Evolutionary conservation across 1,140 invertebrate genomes (phyloP).

Genomic region (Eriocheir sinensis): DNA sequence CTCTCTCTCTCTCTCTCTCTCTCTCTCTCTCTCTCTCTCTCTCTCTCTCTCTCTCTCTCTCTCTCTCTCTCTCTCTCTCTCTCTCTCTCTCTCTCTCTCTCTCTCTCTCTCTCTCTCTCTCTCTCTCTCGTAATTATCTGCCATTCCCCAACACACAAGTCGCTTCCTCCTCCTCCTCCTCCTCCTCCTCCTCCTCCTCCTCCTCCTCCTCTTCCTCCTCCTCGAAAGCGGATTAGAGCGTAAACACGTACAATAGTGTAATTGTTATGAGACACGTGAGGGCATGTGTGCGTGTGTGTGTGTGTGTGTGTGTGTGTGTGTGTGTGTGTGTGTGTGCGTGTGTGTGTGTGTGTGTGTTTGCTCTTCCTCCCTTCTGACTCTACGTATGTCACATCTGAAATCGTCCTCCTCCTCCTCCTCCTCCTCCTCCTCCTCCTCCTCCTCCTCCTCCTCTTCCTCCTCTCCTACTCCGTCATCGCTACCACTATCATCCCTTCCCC

Average conservation of each 20-base stretch:
- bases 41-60: conserved; percentile 47
- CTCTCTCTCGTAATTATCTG: too few relatives aligned
- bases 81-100: too few relatives aligned
- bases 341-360: not conserved
- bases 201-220: not conserved
- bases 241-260: not conserved
- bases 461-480: too few relatives aligned
- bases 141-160: too few relatives aligned
- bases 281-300: not conserved
- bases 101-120: not conserved
- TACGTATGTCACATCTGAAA: too few relatives aligned
- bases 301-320: not conserved
- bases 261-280: not conserved
- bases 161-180: not conserved
- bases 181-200: not conserved
- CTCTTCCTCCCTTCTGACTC: too few relatives aligned
- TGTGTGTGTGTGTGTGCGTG: not conserved
- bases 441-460: too few relatives aligned
- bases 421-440: too few relatives aligned
- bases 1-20: conserved; percentile 24
- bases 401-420: too few relatives aligned
- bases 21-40: conserved; percentile 33
- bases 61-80: not conserved
- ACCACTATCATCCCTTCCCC: too few relatives aligned
- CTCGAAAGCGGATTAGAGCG: too few relatives aligned